A percentile compares a stretch with the other conserved stretches of the same genome.
Evolutionary conservation across 2,888 invertebrate genomes (phyloP).

Genomic region (Fissipunctia ypsillon): DNA sequence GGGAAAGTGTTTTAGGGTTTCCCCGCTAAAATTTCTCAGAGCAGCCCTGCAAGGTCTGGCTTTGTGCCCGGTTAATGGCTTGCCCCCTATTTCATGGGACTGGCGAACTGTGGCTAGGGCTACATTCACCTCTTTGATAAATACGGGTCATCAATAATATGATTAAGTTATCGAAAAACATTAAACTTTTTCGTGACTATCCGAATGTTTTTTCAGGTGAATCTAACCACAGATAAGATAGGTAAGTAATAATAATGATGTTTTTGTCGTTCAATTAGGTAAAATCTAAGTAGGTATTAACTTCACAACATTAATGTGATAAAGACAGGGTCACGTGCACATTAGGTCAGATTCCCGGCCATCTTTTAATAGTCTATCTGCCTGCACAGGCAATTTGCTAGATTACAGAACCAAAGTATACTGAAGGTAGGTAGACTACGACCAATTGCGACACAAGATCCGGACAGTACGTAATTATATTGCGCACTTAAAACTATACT

Average conservation of each 20-base stretch:
- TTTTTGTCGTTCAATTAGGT: constrained; percentile 9
- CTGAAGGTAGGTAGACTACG: not conserved
- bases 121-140: not conserved
- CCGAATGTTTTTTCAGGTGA: constrained; percentile 9
- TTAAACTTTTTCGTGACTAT: not conserved
- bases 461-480: constrained; percentile 24
- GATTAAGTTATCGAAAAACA: not conserved
- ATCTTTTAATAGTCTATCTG: constrained; percentile 10
- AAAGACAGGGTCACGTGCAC: constrained; percentile 13
- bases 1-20: not conserved
- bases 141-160: not conserved
- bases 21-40: not conserved
- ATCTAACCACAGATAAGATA: constrained; percentile 24
- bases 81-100: not conserved
- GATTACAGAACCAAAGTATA: constrained; percentile 25
- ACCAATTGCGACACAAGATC: constrained; percentile 26
- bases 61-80: not conserved
- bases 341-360: constrained; percentile 20
- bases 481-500: constrained; percentile 23
- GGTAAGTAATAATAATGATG: not conserved
- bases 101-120: not conserved
- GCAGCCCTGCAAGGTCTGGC: not conserved
- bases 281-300: not conserved
- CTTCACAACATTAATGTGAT: not conserved
- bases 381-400: constrained; percentile 1